Conservation (phyloP, 2,797 vertebrate genomes). For the Enteromius treurensis region DNA sequence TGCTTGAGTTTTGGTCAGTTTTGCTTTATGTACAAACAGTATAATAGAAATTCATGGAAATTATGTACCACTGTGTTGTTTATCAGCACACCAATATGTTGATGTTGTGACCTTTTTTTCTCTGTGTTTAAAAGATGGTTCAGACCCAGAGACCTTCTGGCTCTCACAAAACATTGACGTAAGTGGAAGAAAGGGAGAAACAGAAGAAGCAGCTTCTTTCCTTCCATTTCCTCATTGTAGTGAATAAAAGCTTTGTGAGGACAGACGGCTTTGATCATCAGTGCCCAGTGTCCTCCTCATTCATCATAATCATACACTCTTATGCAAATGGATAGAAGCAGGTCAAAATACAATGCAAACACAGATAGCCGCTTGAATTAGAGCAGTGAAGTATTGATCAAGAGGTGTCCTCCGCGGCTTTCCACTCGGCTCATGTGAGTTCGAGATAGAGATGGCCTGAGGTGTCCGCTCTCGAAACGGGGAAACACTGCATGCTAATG, state of each 20-base stretch:
- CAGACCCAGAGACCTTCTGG: not conserved
- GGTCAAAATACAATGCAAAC: conserved; percentile 19
- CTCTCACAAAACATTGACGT: conserved; percentile 12
- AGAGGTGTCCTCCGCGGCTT: conserved; percentile 7
- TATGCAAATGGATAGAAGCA: conserved; percentile 29
- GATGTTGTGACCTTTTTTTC: not conserved
- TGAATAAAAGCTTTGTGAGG: conserved; percentile 33
- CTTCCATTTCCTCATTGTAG: conserved; percentile 44
- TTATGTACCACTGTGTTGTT: not conserved
- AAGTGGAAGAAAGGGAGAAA: conserved; percentile 14
- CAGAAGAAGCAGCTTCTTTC: not conserved
- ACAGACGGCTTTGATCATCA: conserved; percentile 38
- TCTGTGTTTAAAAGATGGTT: not conserved
- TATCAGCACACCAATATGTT: not conserved
- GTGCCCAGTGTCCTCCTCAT: conserved; percentile 1
- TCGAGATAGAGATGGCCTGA: conserved; percentile 41
- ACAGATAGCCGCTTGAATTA: conserved; percentile 32
- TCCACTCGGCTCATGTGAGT: conserved; percentile 15
- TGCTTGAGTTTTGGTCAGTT: not conserved
- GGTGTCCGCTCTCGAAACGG: conserved; percentile 26
- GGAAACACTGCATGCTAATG: conserved; percentile 49
- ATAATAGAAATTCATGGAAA: not conserved
- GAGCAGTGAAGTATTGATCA: conserved; percentile 27
- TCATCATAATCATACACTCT: conserved; percentile 33
- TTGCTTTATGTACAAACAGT: not conserved